These are phyloP conservation scores for Speoplatyrhinus poulsoni DNA, from an alignment of 2,113 vertebrate species.

Conservation along the genomic window DNA sequence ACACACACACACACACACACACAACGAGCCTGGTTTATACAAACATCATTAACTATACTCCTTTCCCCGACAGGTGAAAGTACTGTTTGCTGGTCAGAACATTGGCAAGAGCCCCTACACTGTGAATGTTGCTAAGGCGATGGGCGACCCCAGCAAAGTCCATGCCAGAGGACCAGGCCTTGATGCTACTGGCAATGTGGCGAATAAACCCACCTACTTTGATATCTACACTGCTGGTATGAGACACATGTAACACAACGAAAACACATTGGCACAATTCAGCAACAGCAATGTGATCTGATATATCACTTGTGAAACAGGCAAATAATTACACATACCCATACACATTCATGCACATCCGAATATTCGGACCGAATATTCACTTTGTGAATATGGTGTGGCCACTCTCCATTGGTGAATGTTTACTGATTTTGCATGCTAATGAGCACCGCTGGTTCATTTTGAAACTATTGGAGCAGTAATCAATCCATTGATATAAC, in stretches of 20 bases:
- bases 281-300: neutral
- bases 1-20: no score
- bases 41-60: neutral
- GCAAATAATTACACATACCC: no score
- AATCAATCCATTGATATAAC: no score
- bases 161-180: constrained; percentile 90
- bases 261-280: neutral
- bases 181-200: constrained; percentile 88
- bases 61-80: constrained; percentile 83
- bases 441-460: no score
- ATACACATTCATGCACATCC: no score
- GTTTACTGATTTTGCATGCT: no score
- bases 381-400: no score
- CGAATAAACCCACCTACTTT: constrained; percentile 94
- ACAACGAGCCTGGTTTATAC: no score
- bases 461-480: no score
- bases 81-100: constrained; percentile 94
- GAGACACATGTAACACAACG: neutral
- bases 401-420: no score
- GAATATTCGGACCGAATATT: no score
- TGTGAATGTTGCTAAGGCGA: constrained; percentile 85
- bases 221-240: constrained; percentile 97
- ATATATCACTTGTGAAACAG: neutral
- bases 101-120: constrained; percentile 91
- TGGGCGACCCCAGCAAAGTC: constrained; percentile 90